These are phyloP conservation scores for Zaprionus ghesquierei DNA, from an alignment of 1,140 invertebrate species.

Conservation along the genomic window DNA sequence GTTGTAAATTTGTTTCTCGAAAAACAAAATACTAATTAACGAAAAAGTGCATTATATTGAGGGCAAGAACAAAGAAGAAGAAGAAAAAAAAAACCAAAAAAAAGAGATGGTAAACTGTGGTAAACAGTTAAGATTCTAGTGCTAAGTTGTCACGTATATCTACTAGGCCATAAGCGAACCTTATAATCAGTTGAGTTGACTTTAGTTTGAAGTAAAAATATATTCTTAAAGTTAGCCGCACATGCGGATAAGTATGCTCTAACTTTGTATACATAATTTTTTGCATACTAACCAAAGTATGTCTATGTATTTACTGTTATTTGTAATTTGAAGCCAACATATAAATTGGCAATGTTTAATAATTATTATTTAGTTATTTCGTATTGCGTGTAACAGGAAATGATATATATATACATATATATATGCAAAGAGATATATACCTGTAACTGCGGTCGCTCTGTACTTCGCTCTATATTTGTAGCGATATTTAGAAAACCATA, in stretches of 20 bases:
- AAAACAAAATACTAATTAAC: conserved; percentile 39
- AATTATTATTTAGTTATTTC: conserved; percentile 54
- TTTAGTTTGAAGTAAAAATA: conserved; percentile 45
- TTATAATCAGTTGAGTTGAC: conserved; percentile 59
- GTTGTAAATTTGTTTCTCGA: conserved; percentile 66
- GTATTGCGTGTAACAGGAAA: conserved; percentile 33
- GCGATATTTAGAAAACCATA: conserved; percentile 68
- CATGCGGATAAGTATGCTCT: conserved; percentile 16
- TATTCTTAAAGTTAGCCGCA: not conserved
- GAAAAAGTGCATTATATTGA: conserved; percentile 75
- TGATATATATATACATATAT: conserved; percentile 27
- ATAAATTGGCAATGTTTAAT: conserved; percentile 37
- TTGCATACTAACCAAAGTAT: conserved; percentile 7
- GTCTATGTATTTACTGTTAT: conserved; percentile 22
- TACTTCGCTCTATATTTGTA: conserved; percentile 73
- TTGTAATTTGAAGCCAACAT: conserved; percentile 41
- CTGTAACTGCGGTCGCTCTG: conserved; percentile 61
- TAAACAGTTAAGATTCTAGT: conserved; percentile 46
- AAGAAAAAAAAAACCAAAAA: conserved; percentile 5
- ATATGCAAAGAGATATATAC: conserved; percentile 3
- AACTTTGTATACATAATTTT: not conserved
- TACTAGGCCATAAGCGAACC: conserved; percentile 67
- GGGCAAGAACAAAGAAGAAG: conserved; percentile 25
- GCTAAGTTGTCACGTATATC: conserved; percentile 74
- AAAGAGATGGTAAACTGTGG: conserved; percentile 1